Conservation (phyloP, 1,140 invertebrate genomes). For the Drosophila jambulina region DNA sequence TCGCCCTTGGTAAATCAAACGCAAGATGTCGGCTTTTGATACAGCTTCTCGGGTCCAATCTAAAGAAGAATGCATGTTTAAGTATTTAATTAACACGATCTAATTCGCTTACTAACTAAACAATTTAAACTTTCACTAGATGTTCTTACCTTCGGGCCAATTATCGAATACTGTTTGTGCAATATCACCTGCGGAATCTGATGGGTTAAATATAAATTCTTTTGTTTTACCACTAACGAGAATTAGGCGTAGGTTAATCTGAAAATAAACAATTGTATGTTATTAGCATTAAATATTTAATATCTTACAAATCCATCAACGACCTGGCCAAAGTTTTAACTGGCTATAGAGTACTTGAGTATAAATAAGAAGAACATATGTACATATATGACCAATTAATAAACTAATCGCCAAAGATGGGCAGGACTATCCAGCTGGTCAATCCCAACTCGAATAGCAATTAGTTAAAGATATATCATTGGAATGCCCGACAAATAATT, state of each 20-base stretch:
- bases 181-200: constrained; percentile 98
- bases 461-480: not conserved
- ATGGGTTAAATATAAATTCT: constrained; percentile 98
- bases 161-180: constrained; percentile 99
- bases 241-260: constrained; percentile 98
- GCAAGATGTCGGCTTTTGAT: constrained; percentile 97
- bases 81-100: not conserved
- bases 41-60: constrained; percentile 98
- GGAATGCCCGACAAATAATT: too few relatives aligned
- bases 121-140: not conserved
- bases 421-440: not conserved
- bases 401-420: not conserved
- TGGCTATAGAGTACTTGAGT: too few relatives aligned
- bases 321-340: too few relatives aligned
- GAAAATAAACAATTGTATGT: constrained; percentile 64
- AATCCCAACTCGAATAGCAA: not conserved
- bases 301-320: not conserved
- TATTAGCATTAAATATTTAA: not conserved
- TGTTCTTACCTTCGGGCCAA: constrained; percentile 95
- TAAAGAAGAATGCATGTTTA: constrained; percentile 81
- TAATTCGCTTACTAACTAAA: not conserved
- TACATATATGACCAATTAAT: too few relatives aligned
- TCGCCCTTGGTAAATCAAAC: constrained; percentile 99
- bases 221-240: constrained; percentile 99
- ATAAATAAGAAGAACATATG: too few relatives aligned